A percentile compares a stretch with the other conserved stretches of the same genome.
phyloP scores from a whole-genome alignment of 2,888 invertebrate species.

The Gryllus longicercus region DNA sequence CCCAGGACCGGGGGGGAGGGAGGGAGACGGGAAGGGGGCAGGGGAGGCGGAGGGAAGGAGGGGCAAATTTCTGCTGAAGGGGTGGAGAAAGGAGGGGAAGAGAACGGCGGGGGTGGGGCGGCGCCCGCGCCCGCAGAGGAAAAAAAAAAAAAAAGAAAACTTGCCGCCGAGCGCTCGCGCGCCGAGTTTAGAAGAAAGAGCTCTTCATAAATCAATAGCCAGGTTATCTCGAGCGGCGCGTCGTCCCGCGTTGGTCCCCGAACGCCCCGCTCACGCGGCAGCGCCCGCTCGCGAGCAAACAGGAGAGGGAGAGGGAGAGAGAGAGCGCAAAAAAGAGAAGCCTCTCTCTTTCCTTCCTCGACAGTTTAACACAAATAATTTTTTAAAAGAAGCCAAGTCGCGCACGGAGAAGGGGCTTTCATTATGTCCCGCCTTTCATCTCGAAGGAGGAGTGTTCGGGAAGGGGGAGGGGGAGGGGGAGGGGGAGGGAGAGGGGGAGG shows the following conservation, averaged over 20 bases:
- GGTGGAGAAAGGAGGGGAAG: not conserved
- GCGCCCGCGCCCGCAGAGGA: not conserved
- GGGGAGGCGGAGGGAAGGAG: not conserved
- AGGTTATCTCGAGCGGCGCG: not conserved
- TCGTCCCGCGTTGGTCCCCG: not conserved
- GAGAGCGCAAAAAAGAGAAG: not conserved
- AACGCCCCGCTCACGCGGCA: not conserved
- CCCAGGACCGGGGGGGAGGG: not conserved
- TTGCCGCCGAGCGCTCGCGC: not conserved
- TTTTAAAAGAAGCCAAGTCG: not conserved
- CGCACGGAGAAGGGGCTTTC: not conserved
- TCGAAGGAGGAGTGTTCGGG: not conserved
- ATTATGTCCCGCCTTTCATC: slow-evolving; percentile 6
- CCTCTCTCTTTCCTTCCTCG: not conserved
- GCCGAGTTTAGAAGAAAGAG: slow-evolving; percentile 1
- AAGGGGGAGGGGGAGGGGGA: not conserved
- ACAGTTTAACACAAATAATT: slow-evolving; percentile 17
- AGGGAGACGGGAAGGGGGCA: not conserved
- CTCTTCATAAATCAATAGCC: slow-evolving; percentile 17
- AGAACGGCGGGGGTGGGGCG: too few species aligned
- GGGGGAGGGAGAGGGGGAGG: too few species aligned
- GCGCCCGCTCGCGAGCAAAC: not conserved
- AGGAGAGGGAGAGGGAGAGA: not conserved
- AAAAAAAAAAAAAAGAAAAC: not conserved
- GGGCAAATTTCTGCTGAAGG: not conserved